Base-by-base conservation (phyloP, 2,797 vertebrate genomes). In the Enteromius viviparus region DNA sequence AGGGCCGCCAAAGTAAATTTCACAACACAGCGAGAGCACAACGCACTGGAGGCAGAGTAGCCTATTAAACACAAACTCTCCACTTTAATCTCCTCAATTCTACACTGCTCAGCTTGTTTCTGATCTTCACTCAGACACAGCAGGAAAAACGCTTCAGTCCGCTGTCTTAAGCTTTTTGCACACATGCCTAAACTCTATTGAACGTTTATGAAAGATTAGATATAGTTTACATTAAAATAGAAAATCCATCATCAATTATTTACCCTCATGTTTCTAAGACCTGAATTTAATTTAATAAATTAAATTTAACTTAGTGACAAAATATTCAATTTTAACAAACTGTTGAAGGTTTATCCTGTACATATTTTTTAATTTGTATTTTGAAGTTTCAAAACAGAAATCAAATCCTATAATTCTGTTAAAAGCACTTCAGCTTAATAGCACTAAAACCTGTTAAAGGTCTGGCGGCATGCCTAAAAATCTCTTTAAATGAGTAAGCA, bases 1-100 rank as follows among this genome's bases (percentile, higher is more conserved):
- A 94, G 93, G 92, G 93, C 91, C 92, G 89, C 89, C 92, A 93
- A 87, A 89, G 90, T 91, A 90, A 92, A 94, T 94, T 94, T 93
- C 92, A 85, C 89, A 91, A 90, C 76, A 49, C 19, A 49, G 40
- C 2, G 9, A 45, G 14, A 47, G 49, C 17, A 26, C 32, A 37
- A 37, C 58, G 45, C 49, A 68, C 26, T 47, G 7, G 40, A 72
- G 68, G 53, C 72, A 76, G 62, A 45, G 23, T 37, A 76, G 53
- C 51, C 78, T 76, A n/a, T 76, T 76, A 45, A 80, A 60, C 71
- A 53, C 62, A 19, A 49, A 12, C 45, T 51, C 15, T 58, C 66
- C 53, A 29, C 74, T 88, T 90, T 93, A 93, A 93, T 93, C 92
- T 91, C 37, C 87, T 70, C 89, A 89, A 89, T 92, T 91, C 92